Evolutionary conservation across 2,113 vertebrate species (phyloP).

Genomic region (Misgurnus anguillicaudatus): DNA sequence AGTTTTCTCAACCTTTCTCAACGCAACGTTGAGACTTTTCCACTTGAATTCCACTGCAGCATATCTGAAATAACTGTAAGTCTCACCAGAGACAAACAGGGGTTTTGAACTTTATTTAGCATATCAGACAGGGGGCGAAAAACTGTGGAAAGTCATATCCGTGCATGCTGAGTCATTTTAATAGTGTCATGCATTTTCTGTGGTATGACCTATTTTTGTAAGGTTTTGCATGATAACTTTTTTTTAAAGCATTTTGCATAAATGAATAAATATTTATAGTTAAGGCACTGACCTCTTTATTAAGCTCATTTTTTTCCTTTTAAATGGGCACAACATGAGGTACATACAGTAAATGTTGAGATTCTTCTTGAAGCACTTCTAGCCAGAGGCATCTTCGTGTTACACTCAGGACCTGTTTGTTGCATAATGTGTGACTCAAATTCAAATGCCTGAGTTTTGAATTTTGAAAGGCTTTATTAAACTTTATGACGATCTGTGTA

Average conservation of each 20-base stretch:
- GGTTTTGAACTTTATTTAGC: constrained; percentile 17
- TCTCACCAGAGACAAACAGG: background rate
- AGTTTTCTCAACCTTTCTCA: constrained; percentile 54
- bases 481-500: no score
- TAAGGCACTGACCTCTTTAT: no score
- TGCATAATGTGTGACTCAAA: background rate
- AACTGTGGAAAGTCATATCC: constrained; percentile 29
- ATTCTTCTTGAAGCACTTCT: background rate
- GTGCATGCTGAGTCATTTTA: constrained; percentile 24
- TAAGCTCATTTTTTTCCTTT: no score
- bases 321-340: no score
- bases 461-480: no score
- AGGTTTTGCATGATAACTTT: background rate
- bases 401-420: background rate
- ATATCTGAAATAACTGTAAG: constrained; percentile 22
- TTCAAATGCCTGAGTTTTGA: no score
- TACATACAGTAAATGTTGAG: no score
- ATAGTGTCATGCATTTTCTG: constrained; percentile 19
- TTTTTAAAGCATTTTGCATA: background rate
- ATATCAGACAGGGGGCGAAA: constrained; percentile 3
- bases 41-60: constrained; percentile 22
- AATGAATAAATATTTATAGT: background rate
- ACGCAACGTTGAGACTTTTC: constrained; percentile 26
- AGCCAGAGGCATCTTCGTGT: background rate
- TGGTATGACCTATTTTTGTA: constrained; percentile 32